These are phyloP conservation scores for Andrena camellia DNA, from an alignment of 2,888 invertebrate genomes.

Conservation along the genomic window DNA sequence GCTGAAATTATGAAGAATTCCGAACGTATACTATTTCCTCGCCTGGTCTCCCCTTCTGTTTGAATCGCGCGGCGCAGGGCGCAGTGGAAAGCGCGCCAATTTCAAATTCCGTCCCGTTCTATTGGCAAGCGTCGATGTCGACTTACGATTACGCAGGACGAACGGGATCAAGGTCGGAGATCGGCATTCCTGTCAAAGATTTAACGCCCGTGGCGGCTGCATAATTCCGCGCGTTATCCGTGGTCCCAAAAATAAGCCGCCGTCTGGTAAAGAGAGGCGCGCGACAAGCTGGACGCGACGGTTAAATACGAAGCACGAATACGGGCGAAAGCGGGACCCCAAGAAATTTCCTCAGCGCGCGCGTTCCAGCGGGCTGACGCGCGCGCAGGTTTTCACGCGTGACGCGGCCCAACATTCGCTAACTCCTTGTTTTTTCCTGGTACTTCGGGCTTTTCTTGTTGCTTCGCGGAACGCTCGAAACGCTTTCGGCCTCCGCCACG, in stretches of 20 bases:
- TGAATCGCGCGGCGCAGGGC: not conserved
- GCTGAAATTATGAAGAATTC: no score
- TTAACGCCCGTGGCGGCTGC: conserved; percentile 46
- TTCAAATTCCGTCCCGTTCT: conserved; percentile 3
- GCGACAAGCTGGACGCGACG: conserved; percentile 24
- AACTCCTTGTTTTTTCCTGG: conserved; percentile 63
- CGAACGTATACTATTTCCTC: no score
- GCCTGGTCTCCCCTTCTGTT: no score
- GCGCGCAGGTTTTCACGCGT: conserved; percentile 73
- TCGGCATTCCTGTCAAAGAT: conserved; percentile 43
- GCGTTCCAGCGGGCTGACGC: conserved; percentile 70
- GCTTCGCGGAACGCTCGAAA: conserved; percentile 76
- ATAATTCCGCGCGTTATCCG: conserved; percentile 51
- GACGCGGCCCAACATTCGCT: conserved; percentile 68
- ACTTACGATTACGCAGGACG: conserved; percentile 38
- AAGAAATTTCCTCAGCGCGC: conserved; percentile 63
- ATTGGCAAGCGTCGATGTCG: conserved; percentile 16
- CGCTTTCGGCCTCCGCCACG: conserved; percentile 70
- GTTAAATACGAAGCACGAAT: conserved; percentile 17
- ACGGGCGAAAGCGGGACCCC: conserved; percentile 14
- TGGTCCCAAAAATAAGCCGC: conserved; percentile 33
- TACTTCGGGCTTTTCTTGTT: conserved; percentile 36
- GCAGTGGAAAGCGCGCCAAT: not conserved
- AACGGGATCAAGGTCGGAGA: conserved; percentile 45
- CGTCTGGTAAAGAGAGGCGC: conserved; percentile 4